phyloP scores from a whole-genome alignment of 1,140 invertebrate species.

The Chironomus tepperi region DNA sequence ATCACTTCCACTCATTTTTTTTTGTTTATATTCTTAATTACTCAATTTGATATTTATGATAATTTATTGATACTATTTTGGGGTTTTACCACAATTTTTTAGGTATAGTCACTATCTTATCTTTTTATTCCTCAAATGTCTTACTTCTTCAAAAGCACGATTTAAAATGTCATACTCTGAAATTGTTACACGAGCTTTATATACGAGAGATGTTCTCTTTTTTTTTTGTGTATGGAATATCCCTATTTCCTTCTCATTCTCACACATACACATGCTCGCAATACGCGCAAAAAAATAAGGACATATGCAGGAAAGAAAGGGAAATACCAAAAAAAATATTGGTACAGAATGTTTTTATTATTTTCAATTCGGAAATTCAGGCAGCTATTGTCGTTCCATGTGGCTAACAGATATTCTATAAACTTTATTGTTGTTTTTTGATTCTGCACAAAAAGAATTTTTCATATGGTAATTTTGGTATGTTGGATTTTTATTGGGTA shows the following conservation, averaged over 20 bases:
- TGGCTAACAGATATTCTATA: neutral
- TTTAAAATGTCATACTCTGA: neutral
- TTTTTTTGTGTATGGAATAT: neutral
- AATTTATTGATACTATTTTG: too few species aligned
- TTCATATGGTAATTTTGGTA: too few species aligned
- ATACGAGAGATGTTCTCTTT: neutral
- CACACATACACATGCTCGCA: neutral
- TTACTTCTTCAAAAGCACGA: neutral
- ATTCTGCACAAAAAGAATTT: neutral
- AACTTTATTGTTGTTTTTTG: neutral
- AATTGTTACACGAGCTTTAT: neutral
- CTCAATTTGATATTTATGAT: neutral
- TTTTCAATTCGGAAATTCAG: neutral
- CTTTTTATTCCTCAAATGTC: neutral
- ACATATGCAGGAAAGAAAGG: neutral
- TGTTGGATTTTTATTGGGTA: too few species aligned
- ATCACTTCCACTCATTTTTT: conserved; percentile 22
- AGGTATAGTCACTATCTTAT: too few species aligned
- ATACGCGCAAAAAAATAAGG: too few species aligned
- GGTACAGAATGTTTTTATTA: neutral
- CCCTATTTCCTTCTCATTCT: conserved; percentile 11
- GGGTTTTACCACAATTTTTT: too few species aligned
- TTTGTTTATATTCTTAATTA: neutral
- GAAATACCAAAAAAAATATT: conserved; percentile 12
- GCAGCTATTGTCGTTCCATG: neutral